Evolutionary conservation across 2,888 invertebrate species (phyloP), one percentile per base, ranked within the genome.

Genomic region (Lasioglossum calceatum): DNA sequence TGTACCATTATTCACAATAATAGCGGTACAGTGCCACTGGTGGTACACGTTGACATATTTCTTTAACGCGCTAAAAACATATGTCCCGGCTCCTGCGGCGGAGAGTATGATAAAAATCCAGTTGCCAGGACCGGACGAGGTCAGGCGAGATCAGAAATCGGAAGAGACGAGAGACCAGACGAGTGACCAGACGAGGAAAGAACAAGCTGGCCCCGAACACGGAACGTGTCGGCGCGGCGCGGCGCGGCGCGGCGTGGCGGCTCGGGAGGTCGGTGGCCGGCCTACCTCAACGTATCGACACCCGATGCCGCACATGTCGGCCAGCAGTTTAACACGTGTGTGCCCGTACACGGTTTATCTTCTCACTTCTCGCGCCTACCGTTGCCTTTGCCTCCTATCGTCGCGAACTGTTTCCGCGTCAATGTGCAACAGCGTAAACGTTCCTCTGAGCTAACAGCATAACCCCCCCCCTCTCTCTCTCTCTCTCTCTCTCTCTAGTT

Each of bases 281-380:
- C 90, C 90, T 90, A 90, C 90, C 90, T 90, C 90, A 90, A 89
- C 89, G 73, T 89, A 89, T 89, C 85, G 87, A 89, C 77, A 83
- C 85, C 79, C 87, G 87, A 89, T 79, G 84, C 84, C 78, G 79
- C 89, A 79, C 83, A 79, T 88, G 82, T 79, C 88, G 86, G 85
- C 78, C 81, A 77, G 67, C 82, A 50, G 88, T 88, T 84, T 79
- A 88, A 88, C 88, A 39, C 70, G 54, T 54, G 54, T 54, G 54
- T 23, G 8, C 54, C 8, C 54, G 54, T 54, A 23, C 54, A 54
- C 77, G 80, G 78, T 87, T 82, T 87, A 79, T 87, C 82, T 86
- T 81, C 81, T 71, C 73, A 61, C 32, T 16, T 19, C 19, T 32
- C 67, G 32, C 36, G 32, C 32, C 67, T 36, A 16, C 64, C 64